phyloP scores from a whole-genome alignment of 2,888 invertebrate species.

The Drosophila neutralis region DNA sequence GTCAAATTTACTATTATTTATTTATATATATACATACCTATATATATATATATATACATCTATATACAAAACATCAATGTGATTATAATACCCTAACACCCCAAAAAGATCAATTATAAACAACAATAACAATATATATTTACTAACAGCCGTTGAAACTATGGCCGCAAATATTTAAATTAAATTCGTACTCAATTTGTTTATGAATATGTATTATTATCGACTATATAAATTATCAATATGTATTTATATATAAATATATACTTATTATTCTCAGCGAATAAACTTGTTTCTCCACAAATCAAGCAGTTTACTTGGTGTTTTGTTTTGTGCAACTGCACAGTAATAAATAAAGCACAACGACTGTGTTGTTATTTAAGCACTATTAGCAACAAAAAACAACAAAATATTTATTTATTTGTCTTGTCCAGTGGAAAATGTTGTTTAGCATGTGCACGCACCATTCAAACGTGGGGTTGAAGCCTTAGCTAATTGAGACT shows the following conservation, averaged over 20 bases:
- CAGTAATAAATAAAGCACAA: conserved; percentile 1
- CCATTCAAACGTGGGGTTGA: not conserved
- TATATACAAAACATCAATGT: conserved; percentile 66
- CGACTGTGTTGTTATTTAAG: not conserved
- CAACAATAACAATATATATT: conserved; percentile 41
- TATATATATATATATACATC: conserved; percentile 19
- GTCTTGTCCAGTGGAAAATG: not conserved
- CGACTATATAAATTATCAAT: conserved; percentile 57
- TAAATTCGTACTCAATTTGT: conserved; percentile 67
- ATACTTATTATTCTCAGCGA: conserved; percentile 56
- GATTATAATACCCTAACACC: conserved; percentile 67
- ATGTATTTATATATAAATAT: conserved; percentile 60
- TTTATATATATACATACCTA: conserved; percentile 35
- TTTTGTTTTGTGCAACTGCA: conserved; percentile 23
- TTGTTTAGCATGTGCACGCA: not conserved
- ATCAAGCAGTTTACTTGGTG: conserved; percentile 6
- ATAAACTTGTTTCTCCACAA: conserved; percentile 56
- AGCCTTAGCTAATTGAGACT: not conserved
- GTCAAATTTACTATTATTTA: conserved; percentile 63
- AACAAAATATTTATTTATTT: not conserved
- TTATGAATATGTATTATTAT: conserved; percentile 75
- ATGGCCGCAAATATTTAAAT: conserved; percentile 48
- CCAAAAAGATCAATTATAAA: conserved; percentile 61
- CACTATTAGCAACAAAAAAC: not conserved
- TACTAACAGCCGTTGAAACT: conserved; percentile 56